Percentiles rank a stretch among this genome's conserved stretches.
phyloP scores from a whole-genome alignment of 37 sponge, comb jelly and placozoan genomes.

The Spongia lamella region DNA sequence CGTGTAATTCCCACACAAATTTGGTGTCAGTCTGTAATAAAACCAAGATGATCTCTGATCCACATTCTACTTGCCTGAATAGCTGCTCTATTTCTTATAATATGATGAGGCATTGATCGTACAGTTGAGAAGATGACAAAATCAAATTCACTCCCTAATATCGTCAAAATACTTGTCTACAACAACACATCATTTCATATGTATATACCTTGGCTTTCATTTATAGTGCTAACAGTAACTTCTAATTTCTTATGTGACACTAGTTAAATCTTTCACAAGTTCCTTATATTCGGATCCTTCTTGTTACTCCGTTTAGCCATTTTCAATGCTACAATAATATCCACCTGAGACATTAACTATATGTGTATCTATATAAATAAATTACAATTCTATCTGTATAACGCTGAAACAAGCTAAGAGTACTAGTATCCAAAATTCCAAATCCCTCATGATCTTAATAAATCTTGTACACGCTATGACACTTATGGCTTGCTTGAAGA shows the following conservation, averaged over 20 bases:
- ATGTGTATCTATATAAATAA: neutral
- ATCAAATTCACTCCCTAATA: constrained; percentile 52
- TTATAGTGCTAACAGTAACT: constrained; percentile 44
- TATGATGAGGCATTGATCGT: constrained; percentile 16
- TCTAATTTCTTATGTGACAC: neutral
- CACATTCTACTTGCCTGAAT: constrained; percentile 30
- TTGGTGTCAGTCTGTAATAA: constrained; percentile 52
- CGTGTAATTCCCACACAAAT: constrained; percentile 59
- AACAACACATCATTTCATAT: neutral
- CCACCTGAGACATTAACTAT: neutral
- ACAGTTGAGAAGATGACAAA: constrained; percentile 56
- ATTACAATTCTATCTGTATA: neutral
- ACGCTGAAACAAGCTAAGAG: too few species aligned
- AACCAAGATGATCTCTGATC: constrained; percentile 46
- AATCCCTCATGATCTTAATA: too few species aligned
- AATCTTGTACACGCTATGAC: too few species aligned
- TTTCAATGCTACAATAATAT: constrained; percentile 19
- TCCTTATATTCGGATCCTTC: constrained; percentile 26
- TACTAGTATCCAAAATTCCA: too few species aligned
- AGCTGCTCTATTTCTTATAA: constrained; percentile 5
- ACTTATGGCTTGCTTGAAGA: too few species aligned
- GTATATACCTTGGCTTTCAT: constrained; percentile 53
- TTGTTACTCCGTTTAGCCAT: neutral
- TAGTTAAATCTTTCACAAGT: neutral
- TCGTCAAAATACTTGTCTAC: neutral